These are phyloP conservation scores for Polydrusus cervinus DNA, from an alignment of 2,888 invertebrate species.

Conservation along the genomic window DNA sequence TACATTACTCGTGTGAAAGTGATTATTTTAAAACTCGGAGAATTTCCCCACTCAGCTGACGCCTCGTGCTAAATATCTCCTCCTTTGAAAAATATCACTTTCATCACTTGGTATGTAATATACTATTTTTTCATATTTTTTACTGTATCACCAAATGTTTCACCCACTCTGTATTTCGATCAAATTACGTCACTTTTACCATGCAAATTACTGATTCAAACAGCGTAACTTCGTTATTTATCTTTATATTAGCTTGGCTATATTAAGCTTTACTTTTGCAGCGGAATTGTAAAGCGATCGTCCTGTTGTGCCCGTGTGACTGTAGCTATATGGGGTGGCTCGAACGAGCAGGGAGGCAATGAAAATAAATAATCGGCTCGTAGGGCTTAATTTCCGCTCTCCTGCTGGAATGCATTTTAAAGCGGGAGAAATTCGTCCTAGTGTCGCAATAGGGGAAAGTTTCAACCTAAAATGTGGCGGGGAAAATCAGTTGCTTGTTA, in stretches of 20 bases:
- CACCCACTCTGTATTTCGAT: too few species aligned
- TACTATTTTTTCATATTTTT: too few species aligned
- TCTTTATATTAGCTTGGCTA: constrained; percentile 21
- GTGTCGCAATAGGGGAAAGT: constrained; percentile 14
- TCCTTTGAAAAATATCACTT: too few species aligned
- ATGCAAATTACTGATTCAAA: constrained; percentile 9
- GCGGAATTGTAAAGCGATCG: constrained; percentile 27
- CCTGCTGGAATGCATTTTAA: constrained; percentile 32
- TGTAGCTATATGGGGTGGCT: constrained; percentile 19
- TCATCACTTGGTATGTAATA: too few species aligned
- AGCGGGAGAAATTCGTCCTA: constrained; percentile 1
- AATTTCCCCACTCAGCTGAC: too few species aligned
- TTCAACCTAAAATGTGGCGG: neutral
- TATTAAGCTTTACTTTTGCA: constrained; percentile 8
- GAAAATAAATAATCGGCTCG: constrained; percentile 47
- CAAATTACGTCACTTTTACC: constrained; percentile 4
- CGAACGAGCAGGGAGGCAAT: constrained; percentile 41
- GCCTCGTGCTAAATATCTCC: too few species aligned
- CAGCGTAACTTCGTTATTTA: constrained; percentile 26
- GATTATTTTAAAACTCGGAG: too few species aligned
- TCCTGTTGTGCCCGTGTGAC: constrained; percentile 22
- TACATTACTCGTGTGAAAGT: too few species aligned
- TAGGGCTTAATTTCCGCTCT: constrained; percentile 47
- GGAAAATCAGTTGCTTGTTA: neutral
- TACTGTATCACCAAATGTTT: too few species aligned